These are phyloP conservation scores for Teinopalpus imperialis DNA, from an alignment of 2,888 invertebrate genomes.

Conservation along the genomic window DNA sequence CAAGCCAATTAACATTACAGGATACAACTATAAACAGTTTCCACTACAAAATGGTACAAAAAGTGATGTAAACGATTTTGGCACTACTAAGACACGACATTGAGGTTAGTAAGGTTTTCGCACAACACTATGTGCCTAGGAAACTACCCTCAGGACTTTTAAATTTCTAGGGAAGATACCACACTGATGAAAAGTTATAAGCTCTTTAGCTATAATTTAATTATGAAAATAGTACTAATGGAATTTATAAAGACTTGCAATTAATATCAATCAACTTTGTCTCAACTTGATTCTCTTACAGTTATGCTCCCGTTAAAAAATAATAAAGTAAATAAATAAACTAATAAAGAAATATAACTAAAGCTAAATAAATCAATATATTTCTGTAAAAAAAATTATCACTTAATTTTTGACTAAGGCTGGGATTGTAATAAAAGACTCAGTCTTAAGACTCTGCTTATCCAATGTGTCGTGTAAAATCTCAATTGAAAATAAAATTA, in stretches of 20 bases:
- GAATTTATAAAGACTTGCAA: too few relatives aligned
- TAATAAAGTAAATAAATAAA: slow-evolving; percentile 11
- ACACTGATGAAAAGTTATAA: neutral
- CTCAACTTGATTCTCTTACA: too few relatives aligned
- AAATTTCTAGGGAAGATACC: neutral
- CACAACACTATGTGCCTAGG: slow-evolving; percentile 4
- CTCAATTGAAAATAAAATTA: too few relatives aligned
- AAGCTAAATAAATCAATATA: slow-evolving; percentile 5
- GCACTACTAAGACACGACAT: slow-evolving; percentile 66
- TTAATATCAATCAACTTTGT: neutral
- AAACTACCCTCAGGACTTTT: slow-evolving; percentile 8
- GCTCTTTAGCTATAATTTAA: neutral
- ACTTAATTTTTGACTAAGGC: slow-evolving; percentile 26
- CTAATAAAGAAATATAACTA: slow-evolving; percentile 2
- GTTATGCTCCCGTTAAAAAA: neutral
- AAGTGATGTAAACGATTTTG: slow-evolving; percentile 50
- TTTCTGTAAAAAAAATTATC: slow-evolving; percentile 16
- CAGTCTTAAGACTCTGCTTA: slow-evolving; percentile 25
- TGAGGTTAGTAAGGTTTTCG: slow-evolving; percentile 33
- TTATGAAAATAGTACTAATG: too few relatives aligned
- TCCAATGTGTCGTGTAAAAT: too few relatives aligned
- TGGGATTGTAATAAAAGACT: slow-evolving; percentile 24
- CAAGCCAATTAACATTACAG: slow-evolving; percentile 22
- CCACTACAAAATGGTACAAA: slow-evolving; percentile 42
- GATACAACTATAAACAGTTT: slow-evolving; percentile 15